Percentiles rank a stretch among this genome's conserved stretches.
Evolutionary conservation across 2,113 vertebrate genomes (phyloP).

Genomic region (Cryptotis parvus): DNA sequence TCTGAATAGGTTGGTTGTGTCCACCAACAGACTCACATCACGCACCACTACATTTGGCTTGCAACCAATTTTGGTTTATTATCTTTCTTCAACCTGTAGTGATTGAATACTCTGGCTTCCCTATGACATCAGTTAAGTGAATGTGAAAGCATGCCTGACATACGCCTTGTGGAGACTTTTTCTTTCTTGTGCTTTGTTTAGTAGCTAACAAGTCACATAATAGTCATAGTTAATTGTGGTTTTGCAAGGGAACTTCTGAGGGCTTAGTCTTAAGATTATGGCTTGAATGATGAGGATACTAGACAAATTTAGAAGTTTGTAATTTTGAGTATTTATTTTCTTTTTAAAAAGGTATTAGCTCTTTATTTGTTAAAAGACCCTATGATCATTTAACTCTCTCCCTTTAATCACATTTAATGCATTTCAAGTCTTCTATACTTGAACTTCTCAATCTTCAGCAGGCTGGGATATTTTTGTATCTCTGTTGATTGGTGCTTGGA

Average conservation of each 20-base stretch:
- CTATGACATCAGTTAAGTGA: not conserved
- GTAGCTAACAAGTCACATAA: not conserved
- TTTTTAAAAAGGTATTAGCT: constrained; percentile 17
- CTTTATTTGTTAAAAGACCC: constrained; percentile 28
- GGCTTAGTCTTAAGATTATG: not conserved
- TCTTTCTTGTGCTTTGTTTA: not conserved
- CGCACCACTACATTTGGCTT: not conserved
- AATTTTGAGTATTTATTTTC: not conserved
- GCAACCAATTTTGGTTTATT: not conserved
- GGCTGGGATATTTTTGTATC: too few species aligned
- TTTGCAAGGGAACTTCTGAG: not conserved
- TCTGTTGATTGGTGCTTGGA: too few species aligned
- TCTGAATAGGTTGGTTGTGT: not conserved
- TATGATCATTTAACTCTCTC: not conserved
- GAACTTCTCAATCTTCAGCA: too few species aligned
- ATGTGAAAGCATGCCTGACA: not conserved
- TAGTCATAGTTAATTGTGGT: not conserved
- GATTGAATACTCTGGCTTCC: not conserved
- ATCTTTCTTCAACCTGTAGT: not conserved
- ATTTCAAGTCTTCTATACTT: too few species aligned
- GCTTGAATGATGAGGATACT: not conserved
- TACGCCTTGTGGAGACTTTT: not conserved
- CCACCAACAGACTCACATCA: not conserved
- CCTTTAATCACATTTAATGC: too few species aligned
- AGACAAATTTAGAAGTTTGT: not conserved